Percentiles rank a stretch among this genome's conserved stretches.
These are phyloP conservation scores for Amblyraja radiata DNA, from an alignment of 2,797 vertebrate genomes.

Conservation along the genomic window DNA sequence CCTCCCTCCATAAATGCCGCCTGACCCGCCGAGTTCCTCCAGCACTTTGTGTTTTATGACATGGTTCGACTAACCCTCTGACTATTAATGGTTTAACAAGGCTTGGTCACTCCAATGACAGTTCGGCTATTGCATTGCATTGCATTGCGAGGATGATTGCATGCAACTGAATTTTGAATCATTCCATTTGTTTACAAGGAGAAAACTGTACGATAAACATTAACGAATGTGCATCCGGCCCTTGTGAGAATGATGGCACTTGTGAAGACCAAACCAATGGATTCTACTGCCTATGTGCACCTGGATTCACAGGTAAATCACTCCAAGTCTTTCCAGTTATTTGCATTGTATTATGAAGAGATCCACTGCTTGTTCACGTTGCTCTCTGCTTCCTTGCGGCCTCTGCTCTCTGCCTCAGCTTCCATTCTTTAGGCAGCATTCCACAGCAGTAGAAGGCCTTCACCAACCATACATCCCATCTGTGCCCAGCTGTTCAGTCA, in stretches of 20 bases:
- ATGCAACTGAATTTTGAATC: background rate
- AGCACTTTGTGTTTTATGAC: too few species aligned
- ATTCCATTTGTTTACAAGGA: constrained; percentile 55
- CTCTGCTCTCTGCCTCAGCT: too few species aligned
- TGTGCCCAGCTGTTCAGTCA: background rate
- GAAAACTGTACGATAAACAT: constrained; percentile 71
- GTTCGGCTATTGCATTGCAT: background rate
- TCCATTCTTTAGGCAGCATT: background rate
- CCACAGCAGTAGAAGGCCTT: background rate
- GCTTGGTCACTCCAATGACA: background rate
- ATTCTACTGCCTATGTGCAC: constrained; percentile 71
- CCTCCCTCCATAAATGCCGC: too few species aligned
- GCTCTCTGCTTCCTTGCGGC: background rate
- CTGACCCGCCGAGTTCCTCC: too few species aligned
- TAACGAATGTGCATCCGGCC: constrained; percentile 74
- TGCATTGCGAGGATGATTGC: background rate
- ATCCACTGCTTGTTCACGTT: background rate
- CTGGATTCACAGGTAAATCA: constrained; percentile 75
- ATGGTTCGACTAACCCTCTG: background rate
- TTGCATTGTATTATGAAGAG: background rate
- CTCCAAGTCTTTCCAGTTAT: background rate
- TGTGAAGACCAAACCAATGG: constrained; percentile 72
- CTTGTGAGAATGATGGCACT: constrained; percentile 70
- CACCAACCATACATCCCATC: background rate
- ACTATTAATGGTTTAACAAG: background rate